Conservation (phyloP, 2,113 vertebrate species). For the Lynx canadensis region DNA sequence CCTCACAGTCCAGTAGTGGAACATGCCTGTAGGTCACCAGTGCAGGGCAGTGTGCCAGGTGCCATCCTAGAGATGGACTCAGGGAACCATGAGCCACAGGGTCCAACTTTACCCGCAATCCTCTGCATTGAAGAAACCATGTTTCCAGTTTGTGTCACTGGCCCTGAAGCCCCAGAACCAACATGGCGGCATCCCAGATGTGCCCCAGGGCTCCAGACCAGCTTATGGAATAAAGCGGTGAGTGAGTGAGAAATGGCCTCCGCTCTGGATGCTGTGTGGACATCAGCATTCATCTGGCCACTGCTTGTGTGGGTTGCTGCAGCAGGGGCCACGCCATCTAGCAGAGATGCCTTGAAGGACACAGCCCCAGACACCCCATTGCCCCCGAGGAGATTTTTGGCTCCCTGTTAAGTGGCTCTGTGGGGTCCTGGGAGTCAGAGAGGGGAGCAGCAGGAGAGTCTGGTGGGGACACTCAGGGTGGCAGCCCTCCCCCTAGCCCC, state of each 20-base stretch:
- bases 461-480: not conserved
- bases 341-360: not conserved
- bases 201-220: not conserved
- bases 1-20: not conserved
- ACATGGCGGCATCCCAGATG: fast-evolving
- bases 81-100: fast-evolving
- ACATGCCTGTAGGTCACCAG: fast-evolving
- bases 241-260: not conserved
- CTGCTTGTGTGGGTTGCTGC: fast-evolving
- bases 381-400: not conserved
- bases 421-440: not conserved
- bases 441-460: fast-evolving
- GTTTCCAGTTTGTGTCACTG: not conserved
- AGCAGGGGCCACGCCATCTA: fast-evolving
- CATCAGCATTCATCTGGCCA: fast-evolving
- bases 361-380: fast-evolving
- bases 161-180: not conserved
- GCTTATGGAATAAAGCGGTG: no score
- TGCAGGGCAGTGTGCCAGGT: fast-evolving
- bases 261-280: fast-evolving
- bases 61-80: not conserved
- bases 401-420: not conserved
- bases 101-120: not conserved
- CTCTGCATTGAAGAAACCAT: not conserved
- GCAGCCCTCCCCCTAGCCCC: not conserved